These are phyloP conservation scores for Spea hammondii DNA, from an alignment of 2,797 vertebrate species.

Conservation along the genomic window DNA sequence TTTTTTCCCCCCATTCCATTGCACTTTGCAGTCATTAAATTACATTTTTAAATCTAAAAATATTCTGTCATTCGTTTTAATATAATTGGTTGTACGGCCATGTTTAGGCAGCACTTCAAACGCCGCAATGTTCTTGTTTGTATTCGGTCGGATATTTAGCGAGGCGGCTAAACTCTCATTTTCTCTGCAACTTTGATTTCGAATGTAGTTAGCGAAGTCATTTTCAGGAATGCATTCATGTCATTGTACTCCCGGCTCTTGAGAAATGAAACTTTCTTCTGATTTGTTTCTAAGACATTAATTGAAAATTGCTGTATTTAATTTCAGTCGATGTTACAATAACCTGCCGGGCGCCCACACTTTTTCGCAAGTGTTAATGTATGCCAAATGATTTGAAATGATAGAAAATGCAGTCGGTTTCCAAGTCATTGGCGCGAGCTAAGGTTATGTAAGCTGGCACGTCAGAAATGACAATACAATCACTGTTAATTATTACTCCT, in stretches of 20 bases:
- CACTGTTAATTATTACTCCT: slow-evolving; percentile 19
- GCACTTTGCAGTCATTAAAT: slow-evolving; percentile 28
- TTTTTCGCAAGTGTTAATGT: slow-evolving; percentile 25
- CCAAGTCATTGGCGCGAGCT: slow-evolving; percentile 34
- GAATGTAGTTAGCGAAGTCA: slow-evolving; percentile 33
- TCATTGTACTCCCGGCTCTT: slow-evolving; percentile 35
- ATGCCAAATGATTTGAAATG: slow-evolving; percentile 12
- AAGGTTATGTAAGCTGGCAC: slow-evolving; percentile 19
- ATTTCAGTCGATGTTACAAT: slow-evolving; percentile 48
- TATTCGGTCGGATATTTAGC: slow-evolving; percentile 29
- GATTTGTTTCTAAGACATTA: slow-evolving; percentile 47
- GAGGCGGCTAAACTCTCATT: slow-evolving; percentile 28
- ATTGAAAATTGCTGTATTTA: slow-evolving; percentile 53
- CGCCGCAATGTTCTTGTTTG: slow-evolving; percentile 40
- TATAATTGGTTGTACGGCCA: slow-evolving; percentile 3
- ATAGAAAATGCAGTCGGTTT: slow-evolving; percentile 4
- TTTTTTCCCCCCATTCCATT: not conserved
- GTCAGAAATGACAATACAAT: slow-evolving; percentile 32
- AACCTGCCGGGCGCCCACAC: slow-evolving; percentile 24
- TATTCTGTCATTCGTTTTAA: slow-evolving; percentile 14
- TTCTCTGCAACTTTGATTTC: slow-evolving; percentile 41
- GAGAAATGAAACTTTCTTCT: slow-evolving; percentile 42
- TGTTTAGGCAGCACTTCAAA: slow-evolving; percentile 20
- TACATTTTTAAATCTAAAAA: slow-evolving; percentile 28
- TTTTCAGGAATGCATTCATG: slow-evolving; percentile 32